Evolutionary conservation across 1,140 invertebrate species (phyloP).

Genomic region (Lasioglossum baleicum): DNA sequence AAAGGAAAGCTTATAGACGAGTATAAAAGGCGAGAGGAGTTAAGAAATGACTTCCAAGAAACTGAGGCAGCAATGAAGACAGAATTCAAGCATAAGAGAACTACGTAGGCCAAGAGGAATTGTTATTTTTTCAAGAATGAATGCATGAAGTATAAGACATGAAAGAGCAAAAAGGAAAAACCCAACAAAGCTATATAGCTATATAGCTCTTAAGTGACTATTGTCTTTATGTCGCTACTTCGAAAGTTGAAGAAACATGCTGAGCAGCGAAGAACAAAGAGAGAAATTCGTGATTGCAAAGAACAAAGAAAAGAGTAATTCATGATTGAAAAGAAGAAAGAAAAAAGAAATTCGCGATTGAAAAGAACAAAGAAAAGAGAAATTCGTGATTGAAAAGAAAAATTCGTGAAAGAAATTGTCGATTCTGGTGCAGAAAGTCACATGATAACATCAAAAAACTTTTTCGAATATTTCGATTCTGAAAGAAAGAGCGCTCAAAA

Average conservation of each 20-base stretch:
- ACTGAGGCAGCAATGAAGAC: constrained; percentile 1
- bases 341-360: too few species aligned
- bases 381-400: too few species aligned
- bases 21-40: background rate
- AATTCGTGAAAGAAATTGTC: too few species aligned
- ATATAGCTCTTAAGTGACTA: background rate
- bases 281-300: too few species aligned
- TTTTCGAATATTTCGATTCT: background rate
- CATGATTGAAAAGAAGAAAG: too few species aligned
- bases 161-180: background rate
- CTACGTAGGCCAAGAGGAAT: background rate
- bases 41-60: background rate
- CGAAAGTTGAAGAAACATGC: background rate
- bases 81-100: background rate
- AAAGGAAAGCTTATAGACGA: background rate
- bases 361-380: too few species aligned
- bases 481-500: background rate
- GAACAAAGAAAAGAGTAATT: too few species aligned
- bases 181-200: background rate
- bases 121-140: background rate
- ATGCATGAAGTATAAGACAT: background rate
- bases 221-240: background rate
- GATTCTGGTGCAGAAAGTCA: background rate
- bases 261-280: background rate
- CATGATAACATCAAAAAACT: background rate